A percentile compares a stretch with the other conserved stretches of the same genome.
Conservation (phyloP, 92 coral and sea anemone genomes). For the Zoanthus sociatus region DNA sequence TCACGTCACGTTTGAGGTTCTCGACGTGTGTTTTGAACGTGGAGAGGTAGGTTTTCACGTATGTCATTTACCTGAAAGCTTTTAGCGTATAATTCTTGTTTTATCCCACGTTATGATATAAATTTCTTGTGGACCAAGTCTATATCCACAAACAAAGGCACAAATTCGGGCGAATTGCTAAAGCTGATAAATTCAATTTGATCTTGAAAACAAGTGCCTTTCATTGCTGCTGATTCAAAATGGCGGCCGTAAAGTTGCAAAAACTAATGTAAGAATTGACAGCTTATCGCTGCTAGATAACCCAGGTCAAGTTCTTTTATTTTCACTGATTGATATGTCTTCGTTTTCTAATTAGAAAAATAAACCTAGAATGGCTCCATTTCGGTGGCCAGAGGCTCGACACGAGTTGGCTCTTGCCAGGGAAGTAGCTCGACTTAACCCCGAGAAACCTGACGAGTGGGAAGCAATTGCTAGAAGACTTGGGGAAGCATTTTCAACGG, state of each 20-base stretch:
- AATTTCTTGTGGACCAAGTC: conserved; percentile 38
- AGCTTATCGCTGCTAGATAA: conserved; percentile 52
- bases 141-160: conserved; percentile 47
- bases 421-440: conserved; percentile 36
- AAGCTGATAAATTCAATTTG: conserved; percentile 42
- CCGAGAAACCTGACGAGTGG: conserved; percentile 55
- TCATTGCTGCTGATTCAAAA: conserved; percentile 42
- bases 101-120: conserved; percentile 55
- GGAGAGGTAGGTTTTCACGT: conserved; percentile 63
- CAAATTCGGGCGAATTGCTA: conserved; percentile 42
- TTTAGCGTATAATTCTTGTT: conserved; percentile 58
- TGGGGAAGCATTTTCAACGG: conserved; percentile 53
- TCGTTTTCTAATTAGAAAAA: conserved; percentile 49
- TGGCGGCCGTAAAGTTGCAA: conserved; percentile 50
- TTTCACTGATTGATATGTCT: conserved; percentile 51
- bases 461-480: conserved; percentile 52
- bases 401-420: conserved; percentile 41
- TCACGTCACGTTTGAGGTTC: conserved; percentile 52
- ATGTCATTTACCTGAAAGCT: conserved; percentile 59
- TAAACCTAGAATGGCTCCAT: conserved; percentile 55
- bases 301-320: conserved; percentile 28
- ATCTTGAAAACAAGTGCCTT: conserved; percentile 43
- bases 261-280: conserved; percentile 28
- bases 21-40: conserved; percentile 57
- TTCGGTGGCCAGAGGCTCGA: conserved; percentile 47